Evolutionary conservation across 2,888 invertebrate species (phyloP), one percentile per base, ranked within the genome.

Genomic region (Pseudococcus viburni): DNA sequence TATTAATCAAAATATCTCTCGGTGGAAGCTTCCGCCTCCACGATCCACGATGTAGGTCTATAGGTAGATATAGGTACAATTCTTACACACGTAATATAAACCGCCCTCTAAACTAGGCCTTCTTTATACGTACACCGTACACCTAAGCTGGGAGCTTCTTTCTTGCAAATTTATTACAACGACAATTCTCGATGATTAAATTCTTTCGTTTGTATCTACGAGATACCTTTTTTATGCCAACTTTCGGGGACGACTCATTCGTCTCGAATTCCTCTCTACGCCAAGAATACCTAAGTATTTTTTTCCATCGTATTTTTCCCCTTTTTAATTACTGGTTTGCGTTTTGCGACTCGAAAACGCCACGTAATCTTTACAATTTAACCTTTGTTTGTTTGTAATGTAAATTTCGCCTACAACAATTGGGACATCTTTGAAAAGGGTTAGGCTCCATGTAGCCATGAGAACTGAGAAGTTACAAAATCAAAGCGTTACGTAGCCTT

Each of bases 181-280:
- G 80, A n/a, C 80, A 83, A 83, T 83, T n/a, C 80, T 19, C 46
- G 80, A 83, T 83, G 80, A 83, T 83, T 83, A 83, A 83, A 83
- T 46, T 83, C 19, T 46, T 77, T n/a, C 4, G 9, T 73, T 12
- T 17, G 3, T 73, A 26, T 26, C 15, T 26, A 15, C 12, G 26
- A 11, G 5, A n/a, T 15, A 12, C 15, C 73, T 73, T 19, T 19
- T 46, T 83, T 46, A 9, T 42, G 0, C 19, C 42, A 0, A 46
- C 0, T 46, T 83, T 46, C 46, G 19, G 19, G 8, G 8, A 8
- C 42, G 42, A 42, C 42, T 42, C 42, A 42, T 42, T 42, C 42
- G 42, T 9, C 42, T 42, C 42, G 42, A 42, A 42, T 42, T 42
- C 42, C 26, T 1, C 26, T 1, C 26, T 33, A 33, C 26, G 8